phyloP scores from a whole-genome alignment of 92 coral and sea anemone genomes.

The Umimayanthus kanabou region DNA sequence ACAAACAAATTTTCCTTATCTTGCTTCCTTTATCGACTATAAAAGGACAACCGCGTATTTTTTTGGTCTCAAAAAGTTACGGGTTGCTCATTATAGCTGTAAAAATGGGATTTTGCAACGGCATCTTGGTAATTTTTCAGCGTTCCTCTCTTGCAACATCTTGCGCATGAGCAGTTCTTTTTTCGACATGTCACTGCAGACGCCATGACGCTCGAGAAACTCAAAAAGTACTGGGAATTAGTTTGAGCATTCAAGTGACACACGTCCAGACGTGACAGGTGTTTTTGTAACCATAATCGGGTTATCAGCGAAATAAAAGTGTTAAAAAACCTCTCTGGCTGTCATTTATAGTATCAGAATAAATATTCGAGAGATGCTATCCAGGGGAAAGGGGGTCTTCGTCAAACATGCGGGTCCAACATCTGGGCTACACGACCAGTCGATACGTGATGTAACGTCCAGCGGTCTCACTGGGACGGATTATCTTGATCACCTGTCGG shows the following conservation, averaged over 20 bases:
- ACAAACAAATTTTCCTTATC: too few species aligned
- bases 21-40: too few species aligned
- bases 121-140: too few species aligned
- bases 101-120: too few species aligned
- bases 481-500: conserved; percentile 88
- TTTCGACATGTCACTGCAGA: background rate
- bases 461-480: conserved; percentile 99
- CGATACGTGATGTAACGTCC: conserved; percentile 97
- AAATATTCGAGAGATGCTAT: background rate
- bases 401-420: background rate
- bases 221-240: background rate
- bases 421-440: conserved; percentile 78
- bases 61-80: too few species aligned
- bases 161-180: too few species aligned
- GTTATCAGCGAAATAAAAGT: background rate
- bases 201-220: background rate
- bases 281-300: too few species aligned
- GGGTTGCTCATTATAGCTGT: too few species aligned
- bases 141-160: too few species aligned
- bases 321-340: background rate
- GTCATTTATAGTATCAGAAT: background rate
- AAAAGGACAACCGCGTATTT: too few species aligned
- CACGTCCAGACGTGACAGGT: too few species aligned
- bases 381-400: background rate
- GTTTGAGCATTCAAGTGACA: background rate